Base-by-base conservation (phyloP, 2,888 invertebrate genomes). In the Hoplodrina ambigua region DNA sequence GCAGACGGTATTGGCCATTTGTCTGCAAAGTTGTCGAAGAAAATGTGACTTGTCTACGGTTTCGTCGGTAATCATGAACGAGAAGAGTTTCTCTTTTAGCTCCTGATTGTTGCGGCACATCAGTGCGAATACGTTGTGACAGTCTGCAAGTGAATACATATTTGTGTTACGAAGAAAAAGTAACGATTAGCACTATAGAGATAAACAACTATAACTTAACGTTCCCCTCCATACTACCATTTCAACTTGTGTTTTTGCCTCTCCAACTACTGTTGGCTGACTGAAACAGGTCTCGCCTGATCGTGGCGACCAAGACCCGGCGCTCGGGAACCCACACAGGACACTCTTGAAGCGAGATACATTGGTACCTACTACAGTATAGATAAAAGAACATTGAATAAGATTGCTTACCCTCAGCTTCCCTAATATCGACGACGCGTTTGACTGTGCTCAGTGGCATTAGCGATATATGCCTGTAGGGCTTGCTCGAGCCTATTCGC, bases 1-100 rank as follows among this genome's bases (percentile, higher is more conserved):
- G 94, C 99, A 99, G 84, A 98, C 97, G 82, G 98, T 98, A 90
- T 98, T 98, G 56, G 99, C 99, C 97, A 99, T 98, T 93, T 98
- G 98, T 89, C 98, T 97, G 90, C 99, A 98, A 78, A 99, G 96
- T 77, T 97, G 97, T 81, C 97, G 97, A 84, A 99, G 96, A 93
- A 99, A 98, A 81, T 97, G 96, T 57, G 96, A 94, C 94, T 99
- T 99, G 92, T 98, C 97, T 65, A 97, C 97, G 70, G 98, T 97
- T 84, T 98, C 98, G 86, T 98, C 98, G 52, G 97, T 97, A 89
- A 99, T 97, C 89, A 98, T 97, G 92, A 99, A 99, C 55, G 98
- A 98, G 94, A 97, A 98, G 78, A 99, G 94, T 90, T 98, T 98
- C 92, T 99, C 99, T 91, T 98, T 99, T 75, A 97, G 91, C 91